These are phyloP conservation scores for Physella acuta DNA, from an alignment of 1,140 invertebrate species.

Conservation along the genomic window DNA sequence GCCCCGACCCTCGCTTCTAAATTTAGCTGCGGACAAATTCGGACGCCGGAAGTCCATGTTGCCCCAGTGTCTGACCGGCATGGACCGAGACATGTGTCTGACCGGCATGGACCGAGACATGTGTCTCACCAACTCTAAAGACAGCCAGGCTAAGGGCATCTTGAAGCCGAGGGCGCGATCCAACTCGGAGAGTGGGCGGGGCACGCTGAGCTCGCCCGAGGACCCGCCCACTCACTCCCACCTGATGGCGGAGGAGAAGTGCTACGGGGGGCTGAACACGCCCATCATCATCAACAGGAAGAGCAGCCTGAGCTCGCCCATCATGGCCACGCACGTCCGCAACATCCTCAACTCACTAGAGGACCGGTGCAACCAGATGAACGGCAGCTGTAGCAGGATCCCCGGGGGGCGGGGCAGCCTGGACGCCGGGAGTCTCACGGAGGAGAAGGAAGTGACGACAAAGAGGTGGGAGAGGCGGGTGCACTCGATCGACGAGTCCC, in stretches of 20 bases:
- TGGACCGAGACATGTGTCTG: neutral
- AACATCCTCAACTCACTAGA: constrained; percentile 19
- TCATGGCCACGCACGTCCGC: constrained; percentile 20
- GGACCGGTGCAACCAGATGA: constrained; percentile 14
- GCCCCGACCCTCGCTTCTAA: constrained; percentile 29
- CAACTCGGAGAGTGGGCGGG: constrained; percentile 18
- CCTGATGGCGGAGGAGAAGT: neutral
- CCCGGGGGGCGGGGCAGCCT: constrained; percentile 9
- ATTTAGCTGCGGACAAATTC: constrained; percentile 10
- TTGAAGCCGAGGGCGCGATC: constrained; percentile 7
- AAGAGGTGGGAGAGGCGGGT: neutral
- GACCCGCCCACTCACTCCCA: neutral
- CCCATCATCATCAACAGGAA: constrained; percentile 18
- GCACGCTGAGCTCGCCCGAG: constrained; percentile 20
- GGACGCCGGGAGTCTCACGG: constrained; percentile 3
- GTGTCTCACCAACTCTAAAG: neutral
- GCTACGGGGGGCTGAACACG: constrained; percentile 12
- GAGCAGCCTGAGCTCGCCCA: constrained; percentile 19
- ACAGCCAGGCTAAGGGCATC: constrained; percentile 15
- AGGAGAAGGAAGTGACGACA: neutral
- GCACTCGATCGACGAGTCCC: constrained; percentile 9
- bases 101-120: neutral
- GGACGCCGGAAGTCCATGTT: constrained; percentile 24
- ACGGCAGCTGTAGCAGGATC: constrained; percentile 3
- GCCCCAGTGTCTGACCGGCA: constrained; percentile 1